Evolutionary conservation across 1,140 invertebrate species (phyloP), one percentile per base, ranked within the genome.

Genomic region (Drosophila persimilis): DNA sequence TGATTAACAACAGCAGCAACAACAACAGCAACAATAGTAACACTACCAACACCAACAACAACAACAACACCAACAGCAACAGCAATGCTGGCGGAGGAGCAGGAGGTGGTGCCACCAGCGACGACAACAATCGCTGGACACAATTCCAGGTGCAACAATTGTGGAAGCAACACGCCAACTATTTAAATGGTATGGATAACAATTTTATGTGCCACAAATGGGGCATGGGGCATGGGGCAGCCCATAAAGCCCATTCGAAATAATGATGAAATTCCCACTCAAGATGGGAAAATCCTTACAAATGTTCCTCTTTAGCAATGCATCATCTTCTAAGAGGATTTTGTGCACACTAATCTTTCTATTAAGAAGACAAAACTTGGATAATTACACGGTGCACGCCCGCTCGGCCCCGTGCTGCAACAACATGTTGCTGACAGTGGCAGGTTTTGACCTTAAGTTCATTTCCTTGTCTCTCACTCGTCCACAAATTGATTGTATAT

Each of bases 111-210:
- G 52, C 52, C 20, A 58, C 55, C n/a, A 46, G 45, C 45, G 89
- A 91, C 11, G 90, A 91, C 29, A 89, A 74, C 71, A 91, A 76
- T 74, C 90, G 90, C 39, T 91, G 90, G 90, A 91, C 90, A 48
- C 90, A 91, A 61, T 91, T 91, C 76, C 90, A 91, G 77, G 90
- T 91, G 75, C 90, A 91, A 75, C 90, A 91, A 59, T 66, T 91
- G 61, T 91, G 90, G 90, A 88, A 91, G 73, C 90, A 91, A 80
- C 90, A 91, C 66, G 91, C 91, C n/a, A 88, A 89, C 53, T 91
- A 91, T 61, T 73, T 91, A 44, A 91, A 91, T 60, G 91, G 91
- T 91, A 91, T 81, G 81, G 29, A 73, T 20, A 8, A 29, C 64
- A 43, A 35, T 55, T 47, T 31, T 9, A 43, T 11, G 50, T 35